Percentiles rank a stretch among this genome's conserved stretches.
These are phyloP conservation scores for Pseudachorutes palmiensis DNA, from an alignment of 1,140 invertebrate genomes.

Conservation along the genomic window DNA sequence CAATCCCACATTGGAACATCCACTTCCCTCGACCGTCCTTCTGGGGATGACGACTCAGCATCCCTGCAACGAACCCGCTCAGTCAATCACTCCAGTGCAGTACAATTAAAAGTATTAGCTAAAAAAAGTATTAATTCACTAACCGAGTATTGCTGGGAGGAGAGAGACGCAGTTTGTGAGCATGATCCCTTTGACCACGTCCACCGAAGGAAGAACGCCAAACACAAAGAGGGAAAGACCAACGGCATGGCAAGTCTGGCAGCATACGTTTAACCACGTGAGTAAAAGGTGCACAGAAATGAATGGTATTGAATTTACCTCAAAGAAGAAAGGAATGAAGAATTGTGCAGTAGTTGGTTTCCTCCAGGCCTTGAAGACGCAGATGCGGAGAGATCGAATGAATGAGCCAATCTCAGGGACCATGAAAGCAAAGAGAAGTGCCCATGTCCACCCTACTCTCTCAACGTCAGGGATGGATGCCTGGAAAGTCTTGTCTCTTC, in stretches of 20 bases:
- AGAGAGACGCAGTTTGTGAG: conserved; percentile 87
- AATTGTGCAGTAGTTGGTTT: conserved; percentile 56
- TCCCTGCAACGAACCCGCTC: conserved; percentile 29
- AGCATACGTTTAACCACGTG: background rate
- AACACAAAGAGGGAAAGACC: conserved; percentile 78
- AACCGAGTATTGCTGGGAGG: conserved; percentile 68
- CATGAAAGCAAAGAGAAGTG: conserved; percentile 72
- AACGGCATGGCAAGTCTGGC: conserved; percentile 63
- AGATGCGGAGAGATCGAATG: conserved; percentile 74
- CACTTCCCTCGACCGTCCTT: conserved; percentile 31
- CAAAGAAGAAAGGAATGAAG: conserved; percentile 64
- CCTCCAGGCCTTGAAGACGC: conserved; percentile 79
- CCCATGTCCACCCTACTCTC: conserved; percentile 86
- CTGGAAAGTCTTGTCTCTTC: conserved; percentile 71
- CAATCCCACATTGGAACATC: conserved; percentile 46
- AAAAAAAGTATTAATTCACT: conserved; percentile 33
- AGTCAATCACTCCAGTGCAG: too few relatives aligned
- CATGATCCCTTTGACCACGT: conserved; percentile 87
- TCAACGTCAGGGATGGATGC: conserved; percentile 69
- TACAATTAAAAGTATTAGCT: background rate
- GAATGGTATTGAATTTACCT: conserved; percentile 42
- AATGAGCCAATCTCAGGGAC: conserved; percentile 79
- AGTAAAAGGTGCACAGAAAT: background rate
- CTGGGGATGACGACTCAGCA: conserved; percentile 34
- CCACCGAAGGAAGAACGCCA: conserved; percentile 76